Conservation (phyloP, 2,113 vertebrate species). For the Holacanthus passer region DNA sequence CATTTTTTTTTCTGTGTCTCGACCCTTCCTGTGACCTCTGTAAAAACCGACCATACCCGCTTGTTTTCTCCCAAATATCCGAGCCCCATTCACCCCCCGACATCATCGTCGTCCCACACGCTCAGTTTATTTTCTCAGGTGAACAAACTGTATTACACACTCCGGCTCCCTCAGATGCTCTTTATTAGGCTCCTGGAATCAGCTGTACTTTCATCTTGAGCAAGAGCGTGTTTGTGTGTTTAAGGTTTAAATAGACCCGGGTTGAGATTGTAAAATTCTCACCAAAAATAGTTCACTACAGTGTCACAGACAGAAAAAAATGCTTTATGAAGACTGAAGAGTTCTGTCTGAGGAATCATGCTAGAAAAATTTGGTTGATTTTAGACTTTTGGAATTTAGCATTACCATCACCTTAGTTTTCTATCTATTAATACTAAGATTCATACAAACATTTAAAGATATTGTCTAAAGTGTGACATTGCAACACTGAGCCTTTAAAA, state of each 20-base stretch:
- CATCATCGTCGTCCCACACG: conserved; percentile 59
- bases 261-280: conserved; percentile 19
- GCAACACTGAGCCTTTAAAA: no score
- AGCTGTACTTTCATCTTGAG: conserved; percentile 72
- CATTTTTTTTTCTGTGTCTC: conserved; percentile 22
- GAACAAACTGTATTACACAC: conserved; percentile 90
- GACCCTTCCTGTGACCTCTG: conserved; percentile 86
- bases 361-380: background rate
- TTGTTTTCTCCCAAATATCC: conserved; percentile 80
- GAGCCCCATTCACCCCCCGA: conserved; percentile 58
- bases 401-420: no score
- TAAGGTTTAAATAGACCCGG: conserved; percentile 40
- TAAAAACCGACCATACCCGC: conserved; percentile 75
- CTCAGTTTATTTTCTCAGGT: conserved; percentile 97
- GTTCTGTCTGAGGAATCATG: background rate
- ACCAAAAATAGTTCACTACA: conserved; percentile 39
- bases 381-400: background rate
- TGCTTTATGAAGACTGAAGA: background rate
- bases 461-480: no score
- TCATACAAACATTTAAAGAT: no score
- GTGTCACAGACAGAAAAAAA: conserved; percentile 7
- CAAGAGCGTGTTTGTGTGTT: conserved; percentile 41
- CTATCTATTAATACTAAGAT: no score
- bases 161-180: conserved; percentile 92
- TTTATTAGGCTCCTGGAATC: conserved; percentile 94